Evolutionary conservation across 2,888 invertebrate genomes (phyloP), one percentile per base, ranked within the genome.

Genomic region (Cepaea hortensis): DNA sequence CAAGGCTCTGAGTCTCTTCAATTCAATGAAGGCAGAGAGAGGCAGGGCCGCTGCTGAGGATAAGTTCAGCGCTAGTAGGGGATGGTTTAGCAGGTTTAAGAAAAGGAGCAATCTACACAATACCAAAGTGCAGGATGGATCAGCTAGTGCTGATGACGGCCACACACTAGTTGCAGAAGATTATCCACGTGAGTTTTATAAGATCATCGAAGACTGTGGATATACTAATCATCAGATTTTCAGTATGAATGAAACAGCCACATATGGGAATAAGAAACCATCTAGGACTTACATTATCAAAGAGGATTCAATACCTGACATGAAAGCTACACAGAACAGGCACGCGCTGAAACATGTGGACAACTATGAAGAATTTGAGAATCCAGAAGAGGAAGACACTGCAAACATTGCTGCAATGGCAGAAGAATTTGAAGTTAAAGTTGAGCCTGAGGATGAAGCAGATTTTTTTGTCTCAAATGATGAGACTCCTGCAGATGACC

Each of bases 1-100:
- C 23, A 72, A 72, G 72, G n/a, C 72, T n/a, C 23, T 72, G 23
- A 72, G 72, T 72, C 72, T 72, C 72, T n/a, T 72, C 23, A 72
- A 23, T 72, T 9, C 23, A n/a, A 72, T 72, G 72, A 72, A 72
- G n/a, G 72, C 72, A 9, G 72, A 72, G 72, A 23, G 72, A 72
- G 72, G 23, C 72, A 20, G n/a, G 72, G 72, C 20, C 20, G 72
- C 23, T n/a, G 72, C 23, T 72, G n/a, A 72, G 23, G 23, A n/a
- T 5, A 72, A 72, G 9, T 23, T 72, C 72, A 23, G 9, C 3
- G 72, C 23, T 72, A 72, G 23, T 72, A 23, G n/a, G 5, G 18
- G 48, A 13, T 48, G 13, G 46, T 13, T 9, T 11, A 48, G 7
- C n/a, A 72, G 72, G 55, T 55, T 55, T 11, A 55, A 55, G 55